Percentiles rank a stretch among this genome's conserved stretches.
phyloP scores from a whole-genome alignment of 1,140 invertebrate species.

The Vanessa tameamea region DNA sequence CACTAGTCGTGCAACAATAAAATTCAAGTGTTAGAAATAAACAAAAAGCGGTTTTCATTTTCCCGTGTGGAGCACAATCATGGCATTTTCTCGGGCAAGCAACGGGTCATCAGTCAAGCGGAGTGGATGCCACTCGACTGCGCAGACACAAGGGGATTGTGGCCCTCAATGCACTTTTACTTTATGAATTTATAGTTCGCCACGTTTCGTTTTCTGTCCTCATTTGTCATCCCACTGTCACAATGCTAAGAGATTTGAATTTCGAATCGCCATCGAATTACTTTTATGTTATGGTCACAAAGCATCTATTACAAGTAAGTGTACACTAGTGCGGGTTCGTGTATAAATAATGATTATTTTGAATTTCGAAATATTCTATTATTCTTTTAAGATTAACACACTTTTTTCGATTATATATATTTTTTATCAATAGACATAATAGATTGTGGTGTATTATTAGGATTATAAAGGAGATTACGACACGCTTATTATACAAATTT shows the following conservation, averaged over 20 bases:
- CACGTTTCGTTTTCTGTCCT: conserved; percentile 54
- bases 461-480: too few relatives aligned
- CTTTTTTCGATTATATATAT: neutral
- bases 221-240: conserved; percentile 63
- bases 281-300: conserved; percentile 4
- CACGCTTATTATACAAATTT: too few relatives aligned
- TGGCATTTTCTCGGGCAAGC: conserved; percentile 50
- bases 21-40: conserved; percentile 32
- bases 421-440: too few relatives aligned
- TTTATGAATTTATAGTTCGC: conserved; percentile 70
- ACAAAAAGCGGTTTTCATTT: conserved; percentile 38
- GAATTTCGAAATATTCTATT: neutral
- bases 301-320: neutral
- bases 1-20: conserved; percentile 14
- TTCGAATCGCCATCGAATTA: conserved; percentile 37
- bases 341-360: too few relatives aligned
- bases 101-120: conserved; percentile 71
- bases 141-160: conserved; percentile 65
- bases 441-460: too few relatives aligned
- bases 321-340: neutral
- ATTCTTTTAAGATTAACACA: too few relatives aligned
- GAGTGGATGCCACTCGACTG: conserved; percentile 64
- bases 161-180: conserved; percentile 68
- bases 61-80: conserved; percentile 44
- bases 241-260: conserved; percentile 51